phyloP scores from a whole-genome alignment of 2,113 vertebrate genomes.

The Antennarius striatus region DNA sequence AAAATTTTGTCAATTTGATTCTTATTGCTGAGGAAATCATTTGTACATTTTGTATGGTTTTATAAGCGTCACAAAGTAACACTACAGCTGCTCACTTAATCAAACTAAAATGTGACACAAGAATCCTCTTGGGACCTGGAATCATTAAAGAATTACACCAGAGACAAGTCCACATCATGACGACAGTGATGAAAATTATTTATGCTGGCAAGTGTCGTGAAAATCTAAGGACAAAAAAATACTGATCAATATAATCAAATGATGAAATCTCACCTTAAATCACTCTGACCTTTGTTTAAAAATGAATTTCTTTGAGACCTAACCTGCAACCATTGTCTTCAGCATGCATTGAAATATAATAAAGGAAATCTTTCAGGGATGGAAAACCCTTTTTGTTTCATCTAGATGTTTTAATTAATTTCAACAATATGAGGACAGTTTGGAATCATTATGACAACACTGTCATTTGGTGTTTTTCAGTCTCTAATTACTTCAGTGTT shows the following conservation, averaged over 20 bases:
- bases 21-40: not conserved
- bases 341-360: not conserved
- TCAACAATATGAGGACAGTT: not conserved
- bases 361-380: not conserved
- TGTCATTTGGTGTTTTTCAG: conserved; percentile 5
- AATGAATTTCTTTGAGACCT: not conserved
- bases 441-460: conserved; percentile 8
- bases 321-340: not conserved
- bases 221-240: not conserved
- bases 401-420: not conserved
- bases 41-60: not conserved
- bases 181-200: conserved; percentile 4
- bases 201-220: not conserved
- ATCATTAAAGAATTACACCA: conserved; percentile 16
- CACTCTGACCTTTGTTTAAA: not conserved
- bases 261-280: not conserved
- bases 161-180: not conserved
- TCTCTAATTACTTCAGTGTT: too few species aligned
- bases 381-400: not conserved
- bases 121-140: conserved; percentile 1
- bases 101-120: conserved; percentile 12
- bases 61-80: not conserved
- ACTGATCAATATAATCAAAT: not conserved
- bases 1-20: not conserved
- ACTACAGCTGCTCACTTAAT: conserved; percentile 12